Evolutionary conservation across 1,140 invertebrate species (phyloP).

Genomic region (Sycophila sp.): DNA sequence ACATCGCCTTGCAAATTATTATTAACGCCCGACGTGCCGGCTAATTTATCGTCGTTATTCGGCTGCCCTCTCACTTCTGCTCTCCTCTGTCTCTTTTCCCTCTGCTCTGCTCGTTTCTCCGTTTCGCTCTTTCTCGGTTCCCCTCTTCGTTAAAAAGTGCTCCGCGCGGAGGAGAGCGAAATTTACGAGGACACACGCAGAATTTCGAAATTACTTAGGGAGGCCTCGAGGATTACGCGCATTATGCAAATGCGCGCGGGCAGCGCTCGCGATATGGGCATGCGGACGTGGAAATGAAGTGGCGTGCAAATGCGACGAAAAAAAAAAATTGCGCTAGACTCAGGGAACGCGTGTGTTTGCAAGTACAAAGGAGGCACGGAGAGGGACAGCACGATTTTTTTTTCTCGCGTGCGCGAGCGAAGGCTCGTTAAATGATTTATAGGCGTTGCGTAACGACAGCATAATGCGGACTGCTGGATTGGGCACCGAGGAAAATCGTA

Average conservation of each 20-base stretch:
- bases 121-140: neutral
- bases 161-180: neutral
- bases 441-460: constrained; percentile 2
- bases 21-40: constrained; percentile 35
- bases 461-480: constrained; percentile 23
- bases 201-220: constrained; percentile 36
- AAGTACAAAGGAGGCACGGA: neutral
- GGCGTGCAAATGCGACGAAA: neutral
- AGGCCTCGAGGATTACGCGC: neutral
- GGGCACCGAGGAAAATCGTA: constrained; percentile 22
- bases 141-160: constrained; percentile 2
- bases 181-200: constrained; percentile 25
- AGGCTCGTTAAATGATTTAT: constrained; percentile 21
- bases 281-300: constrained; percentile 32
- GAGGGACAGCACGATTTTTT: neutral
- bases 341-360: neutral
- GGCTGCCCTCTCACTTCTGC: constrained; percentile 18
- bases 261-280: constrained; percentile 12
- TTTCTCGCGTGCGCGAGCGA: neutral
- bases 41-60: constrained; percentile 36
- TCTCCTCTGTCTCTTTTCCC: neutral
- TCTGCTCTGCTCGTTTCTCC: neutral
- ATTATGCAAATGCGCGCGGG: constrained; percentile 32
- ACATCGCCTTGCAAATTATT: constrained; percentile 26
- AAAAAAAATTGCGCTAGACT: neutral